These are phyloP conservation scores for Ephydatia muelleri DNA, from an alignment of 37 sponge, comb jelly and placozoan genomes.

Conservation along the genomic window DNA sequence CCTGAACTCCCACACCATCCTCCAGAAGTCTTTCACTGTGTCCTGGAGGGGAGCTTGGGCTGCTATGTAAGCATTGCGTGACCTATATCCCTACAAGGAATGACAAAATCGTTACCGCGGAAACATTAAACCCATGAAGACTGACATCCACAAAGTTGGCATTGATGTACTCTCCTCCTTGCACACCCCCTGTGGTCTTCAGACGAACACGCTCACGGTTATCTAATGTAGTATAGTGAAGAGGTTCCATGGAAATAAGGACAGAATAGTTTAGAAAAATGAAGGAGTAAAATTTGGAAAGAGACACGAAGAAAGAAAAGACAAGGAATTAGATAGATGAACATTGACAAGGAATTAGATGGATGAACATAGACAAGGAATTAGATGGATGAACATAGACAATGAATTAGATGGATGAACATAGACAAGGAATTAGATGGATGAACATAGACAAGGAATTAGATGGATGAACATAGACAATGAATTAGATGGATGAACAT, in stretches of 20 bases:
- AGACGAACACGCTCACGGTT: conserved; percentile 21
- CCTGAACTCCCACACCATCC: conserved; percentile 73
- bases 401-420: no score
- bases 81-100: conserved; percentile 28
- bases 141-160: conserved; percentile 83
- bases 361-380: no score
- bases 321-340: no score
- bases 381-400: no score
- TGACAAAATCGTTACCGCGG: not conserved
- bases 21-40: conserved; percentile 72
- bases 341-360: no score
- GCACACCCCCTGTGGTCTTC: conserved; percentile 8
- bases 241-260: not conserved
- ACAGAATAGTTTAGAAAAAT: not conserved
- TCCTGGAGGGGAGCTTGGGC: conserved; percentile 60
- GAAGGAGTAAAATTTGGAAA: not conserved
- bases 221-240: no score
- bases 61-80: conserved; percentile 53
- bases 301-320: not conserved
- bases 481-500: no score
- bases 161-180: conserved; percentile 72
- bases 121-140: not conserved
- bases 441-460: no score
- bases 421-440: no score
- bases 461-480: no score